Conservation (phyloP, 2,797 vertebrate species). For the Sarcophilus harrisii region DNA sequence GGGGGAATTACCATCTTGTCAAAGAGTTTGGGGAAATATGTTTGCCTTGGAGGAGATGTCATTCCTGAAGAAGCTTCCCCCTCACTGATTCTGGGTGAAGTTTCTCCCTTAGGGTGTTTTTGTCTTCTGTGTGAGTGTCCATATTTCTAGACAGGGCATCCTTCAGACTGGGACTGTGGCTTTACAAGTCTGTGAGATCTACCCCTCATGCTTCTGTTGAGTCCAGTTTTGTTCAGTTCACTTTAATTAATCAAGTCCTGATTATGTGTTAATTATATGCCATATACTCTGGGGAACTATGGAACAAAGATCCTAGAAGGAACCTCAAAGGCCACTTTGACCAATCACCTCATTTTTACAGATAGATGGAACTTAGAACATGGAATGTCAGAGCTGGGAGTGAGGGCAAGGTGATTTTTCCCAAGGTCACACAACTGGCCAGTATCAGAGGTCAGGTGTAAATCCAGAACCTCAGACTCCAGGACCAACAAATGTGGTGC, state of each 20-base stretch:
- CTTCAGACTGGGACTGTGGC: not conserved
- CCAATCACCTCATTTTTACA: not conserved
- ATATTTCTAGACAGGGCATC: not conserved
- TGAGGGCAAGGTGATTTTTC: not conserved
- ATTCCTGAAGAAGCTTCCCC: not conserved
- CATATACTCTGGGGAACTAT: not conserved
- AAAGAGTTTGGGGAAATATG: not conserved
- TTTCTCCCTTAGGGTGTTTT: not conserved
- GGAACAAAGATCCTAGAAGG: not conserved
- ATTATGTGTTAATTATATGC: not conserved
- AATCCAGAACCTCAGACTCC: not conserved
- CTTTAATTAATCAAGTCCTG: not conserved
- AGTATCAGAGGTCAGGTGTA: not conserved
- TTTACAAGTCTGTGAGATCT: not conserved
- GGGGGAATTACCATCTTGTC: not conserved
- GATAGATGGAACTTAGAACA: not conserved
- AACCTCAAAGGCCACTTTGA: not conserved
- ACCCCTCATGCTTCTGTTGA: not conserved
- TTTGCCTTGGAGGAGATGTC: not conserved
- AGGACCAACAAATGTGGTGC: not conserved
- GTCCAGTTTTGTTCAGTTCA: not conserved
- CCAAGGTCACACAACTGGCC: not conserved
- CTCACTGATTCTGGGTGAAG: too few relatives aligned
- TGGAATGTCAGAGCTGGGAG: not conserved
- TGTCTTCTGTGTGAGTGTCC: not conserved